Base-by-base conservation (phyloP, 2,888 invertebrate species). In the Bruchidius siliquastri region DNA sequence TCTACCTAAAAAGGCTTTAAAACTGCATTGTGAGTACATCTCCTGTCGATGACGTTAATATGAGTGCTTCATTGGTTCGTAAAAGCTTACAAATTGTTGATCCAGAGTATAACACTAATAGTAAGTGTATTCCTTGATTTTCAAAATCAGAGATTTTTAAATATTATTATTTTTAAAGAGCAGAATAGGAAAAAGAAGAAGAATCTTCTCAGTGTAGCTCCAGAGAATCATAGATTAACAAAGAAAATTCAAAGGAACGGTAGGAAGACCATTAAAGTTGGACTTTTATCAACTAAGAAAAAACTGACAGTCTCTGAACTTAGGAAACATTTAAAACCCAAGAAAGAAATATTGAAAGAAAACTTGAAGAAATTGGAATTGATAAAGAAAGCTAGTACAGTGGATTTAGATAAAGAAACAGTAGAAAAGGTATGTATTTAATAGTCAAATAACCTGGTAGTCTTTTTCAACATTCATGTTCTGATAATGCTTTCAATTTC, bases 11-110 rank as follows among this genome's bases (percentile, higher is more conserved):
- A 3, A 8, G 3, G 30, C 8, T 6, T 30, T 30, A 30, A 30
- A 30, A 30, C 30, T 30, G 8, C 3, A 30, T 8, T 30, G 8
- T 30, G 8, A 30, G 30, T 8, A 30, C 3, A 30, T 67, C 21
- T 67, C 21, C 13, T 67, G 13, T 6, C 3, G 4, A 67, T 67
- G 13, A 67, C 13, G 13, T 66, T 21, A 75, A 72, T 68, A 86
- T 86, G 86, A 85, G 85, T 76, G 80, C 84, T 66, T 80, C 84
- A 13, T 77, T 86, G 72, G 84, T 85, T 72, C 80, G 82, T 73
- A 83, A 85, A 78, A 83, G 83, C 74, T 82, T 86, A 75, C 82
- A 82, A 73, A 76, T 86, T 69, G 83, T 85, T 13, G 86, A 86
- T 76, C 79, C 81, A 21, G 79, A 82, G 72, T 79, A 79, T 75